Conservation (phyloP, 2,888 invertebrate genomes). For the Pammene aurita region DNA sequence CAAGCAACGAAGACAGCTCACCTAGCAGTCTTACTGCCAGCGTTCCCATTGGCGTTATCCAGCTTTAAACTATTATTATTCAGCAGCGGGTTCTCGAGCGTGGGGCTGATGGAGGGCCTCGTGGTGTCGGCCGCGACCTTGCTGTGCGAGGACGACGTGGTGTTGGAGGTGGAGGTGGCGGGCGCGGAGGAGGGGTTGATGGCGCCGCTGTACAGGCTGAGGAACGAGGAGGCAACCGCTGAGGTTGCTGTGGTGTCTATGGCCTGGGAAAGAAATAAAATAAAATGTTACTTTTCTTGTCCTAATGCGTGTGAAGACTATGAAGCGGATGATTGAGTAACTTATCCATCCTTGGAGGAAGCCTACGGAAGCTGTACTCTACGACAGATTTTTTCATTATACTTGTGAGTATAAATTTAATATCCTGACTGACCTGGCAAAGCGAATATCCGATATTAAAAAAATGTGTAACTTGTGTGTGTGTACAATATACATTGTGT, state of each 20-base stretch:
- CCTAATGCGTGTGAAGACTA: neutral
- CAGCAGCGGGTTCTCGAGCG: conserved; percentile 67
- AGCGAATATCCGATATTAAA: no score
- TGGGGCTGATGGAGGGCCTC: conserved; percentile 68
- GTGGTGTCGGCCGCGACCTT: conserved; percentile 69
- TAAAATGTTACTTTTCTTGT: neutral
- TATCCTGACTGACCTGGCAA: no score
- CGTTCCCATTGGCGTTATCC: conserved; percentile 76
- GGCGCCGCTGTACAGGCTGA: conserved; percentile 78
- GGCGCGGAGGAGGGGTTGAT: conserved; percentile 72
- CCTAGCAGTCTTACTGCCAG: conserved; percentile 80
- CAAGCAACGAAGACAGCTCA: conserved; percentile 45
- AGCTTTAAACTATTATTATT: conserved; percentile 77
- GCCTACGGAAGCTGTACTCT: no score
- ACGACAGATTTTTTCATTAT: no score
- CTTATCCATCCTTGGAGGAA: no score
- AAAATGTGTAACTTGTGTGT: no score
- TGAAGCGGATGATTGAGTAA: neutral
- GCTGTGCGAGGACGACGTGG: conserved; percentile 61
- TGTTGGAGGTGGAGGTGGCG: conserved; percentile 58
- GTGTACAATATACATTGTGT: no score
- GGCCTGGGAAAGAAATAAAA: conserved; percentile 65
- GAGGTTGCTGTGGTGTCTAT: conserved; percentile 85
- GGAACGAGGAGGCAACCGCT: conserved; percentile 78
- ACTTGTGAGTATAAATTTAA: no score